Conservation (phyloP, 2,888 invertebrate genomes). For the Bibio marci region DNA sequence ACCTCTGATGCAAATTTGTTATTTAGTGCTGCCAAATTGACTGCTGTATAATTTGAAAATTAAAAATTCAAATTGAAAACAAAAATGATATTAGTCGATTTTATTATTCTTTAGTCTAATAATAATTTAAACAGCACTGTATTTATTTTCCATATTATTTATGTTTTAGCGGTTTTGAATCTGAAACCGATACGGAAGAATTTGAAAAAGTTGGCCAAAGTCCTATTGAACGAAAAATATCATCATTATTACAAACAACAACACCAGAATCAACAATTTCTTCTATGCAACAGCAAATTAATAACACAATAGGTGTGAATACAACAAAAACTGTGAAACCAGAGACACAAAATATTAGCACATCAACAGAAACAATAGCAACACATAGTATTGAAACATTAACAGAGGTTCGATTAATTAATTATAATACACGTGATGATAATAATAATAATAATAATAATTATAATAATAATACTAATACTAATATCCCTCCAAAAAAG, state of each 20-base stretch:
- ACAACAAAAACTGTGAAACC: too few relatives aligned
- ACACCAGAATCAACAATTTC: slow-evolving; percentile 28
- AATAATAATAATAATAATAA: slow-evolving; percentile 1
- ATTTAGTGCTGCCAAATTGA: too few relatives aligned
- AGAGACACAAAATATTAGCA: slow-evolving; percentile 14
- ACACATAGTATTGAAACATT: slow-evolving; percentile 22
- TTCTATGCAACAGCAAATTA: slow-evolving; percentile 7
- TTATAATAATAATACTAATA: too few relatives aligned
- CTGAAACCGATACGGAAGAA: slow-evolving; percentile 66
- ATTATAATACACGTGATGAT: slow-evolving; percentile 3
- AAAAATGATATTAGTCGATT: too few relatives aligned
- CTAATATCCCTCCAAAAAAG: too few relatives aligned
- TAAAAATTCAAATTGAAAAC: too few relatives aligned
- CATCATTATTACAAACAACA: slow-evolving; percentile 19
- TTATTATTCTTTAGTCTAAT: not conserved
- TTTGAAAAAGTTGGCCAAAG: slow-evolving; percentile 62
- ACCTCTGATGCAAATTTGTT: too few relatives aligned
- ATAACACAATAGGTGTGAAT: slow-evolving; percentile 5
- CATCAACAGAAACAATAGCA: slow-evolving; percentile 18
- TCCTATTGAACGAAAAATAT: slow-evolving; percentile 29
- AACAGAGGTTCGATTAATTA: slow-evolving; percentile 18
- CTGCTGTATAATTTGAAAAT: too few relatives aligned
- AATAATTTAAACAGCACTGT: not conserved
- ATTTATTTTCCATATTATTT: slow-evolving; percentile 4
- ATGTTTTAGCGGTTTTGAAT: slow-evolving; percentile 51